Evolutionary conservation across 1,140 invertebrate species (phyloP).

Genomic region (Dolichoris vasculosae): DNA sequence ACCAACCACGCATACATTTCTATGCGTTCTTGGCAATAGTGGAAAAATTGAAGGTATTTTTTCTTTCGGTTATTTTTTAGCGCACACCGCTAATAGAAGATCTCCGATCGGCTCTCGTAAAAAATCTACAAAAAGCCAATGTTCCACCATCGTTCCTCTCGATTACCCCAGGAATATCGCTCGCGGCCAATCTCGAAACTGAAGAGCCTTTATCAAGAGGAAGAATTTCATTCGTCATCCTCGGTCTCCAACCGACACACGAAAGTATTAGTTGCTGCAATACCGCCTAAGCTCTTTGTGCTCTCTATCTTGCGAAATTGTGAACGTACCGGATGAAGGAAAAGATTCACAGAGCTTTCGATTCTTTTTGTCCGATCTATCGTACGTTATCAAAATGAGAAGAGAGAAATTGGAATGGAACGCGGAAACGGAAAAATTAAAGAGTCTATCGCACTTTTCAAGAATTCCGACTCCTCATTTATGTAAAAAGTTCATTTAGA

Average conservation of each 20-base stretch:
- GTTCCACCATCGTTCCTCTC: conserved; percentile 40
- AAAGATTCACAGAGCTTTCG: background rate
- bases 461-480: background rate
- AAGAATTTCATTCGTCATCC: conserved; percentile 46
- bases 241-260: background rate
- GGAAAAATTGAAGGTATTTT: background rate
- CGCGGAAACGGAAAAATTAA: background rate
- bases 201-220: conserved; percentile 17
- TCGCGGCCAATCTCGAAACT: conserved; percentile 23
- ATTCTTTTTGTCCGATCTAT: conserved; percentile 3
- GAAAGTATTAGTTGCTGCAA: conserved; percentile 22
- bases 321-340: conserved; percentile 16
- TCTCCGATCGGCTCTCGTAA: background rate
- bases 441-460: background rate
- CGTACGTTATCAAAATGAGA: background rate
- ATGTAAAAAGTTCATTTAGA: background rate
- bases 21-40: too few relatives aligned
- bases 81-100: background rate
- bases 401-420: background rate
- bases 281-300: background rate
- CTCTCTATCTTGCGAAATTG: conserved; percentile 16
- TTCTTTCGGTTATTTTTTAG: background rate
- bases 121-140: conserved; percentile 4
- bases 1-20: too few relatives aligned
- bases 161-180: conserved; percentile 30